Percentiles rank a stretch among this genome's conserved stretches.
phyloP scores from a whole-genome alignment of 2,113 vertebrate genomes.

The Hylia prasina region DNA sequence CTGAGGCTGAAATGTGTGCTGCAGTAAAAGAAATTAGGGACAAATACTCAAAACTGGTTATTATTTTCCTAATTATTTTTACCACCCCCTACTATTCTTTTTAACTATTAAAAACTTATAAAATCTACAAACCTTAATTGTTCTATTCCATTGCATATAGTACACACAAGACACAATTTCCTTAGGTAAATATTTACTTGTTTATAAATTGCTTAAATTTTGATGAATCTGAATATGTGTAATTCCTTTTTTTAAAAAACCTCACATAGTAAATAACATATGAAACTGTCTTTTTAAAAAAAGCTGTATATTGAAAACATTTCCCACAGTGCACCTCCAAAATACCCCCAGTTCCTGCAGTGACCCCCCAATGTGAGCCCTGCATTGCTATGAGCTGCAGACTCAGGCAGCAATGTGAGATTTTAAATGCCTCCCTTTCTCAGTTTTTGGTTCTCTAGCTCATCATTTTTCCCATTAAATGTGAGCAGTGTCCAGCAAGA shows the following conservation, averaged over 20 bases:
- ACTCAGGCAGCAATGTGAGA: background rate
- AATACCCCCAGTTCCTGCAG: background rate
- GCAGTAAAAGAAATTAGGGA: background rate
- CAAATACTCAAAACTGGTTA: background rate
- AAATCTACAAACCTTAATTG: background rate
- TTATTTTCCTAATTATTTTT: constrained; percentile 21
- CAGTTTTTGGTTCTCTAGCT: background rate
- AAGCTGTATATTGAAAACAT: background rate
- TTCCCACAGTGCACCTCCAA: background rate
- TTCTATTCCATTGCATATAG: background rate
- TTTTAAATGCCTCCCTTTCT: background rate
- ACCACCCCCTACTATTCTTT: background rate
- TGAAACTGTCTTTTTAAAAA: background rate
- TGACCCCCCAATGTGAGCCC: accelerated
- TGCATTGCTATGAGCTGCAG: background rate
- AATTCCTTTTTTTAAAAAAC: background rate
- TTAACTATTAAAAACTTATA: background rate
- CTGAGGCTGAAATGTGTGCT: background rate
- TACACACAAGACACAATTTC: background rate
- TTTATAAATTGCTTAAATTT: background rate
- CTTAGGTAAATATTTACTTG: background rate
- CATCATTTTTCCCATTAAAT: background rate
- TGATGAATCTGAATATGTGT: background rate
- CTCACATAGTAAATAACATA: background rate
- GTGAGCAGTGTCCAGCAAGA: background rate